Evolutionary conservation across 2,113 vertebrate genomes (phyloP).

Genomic region (Argyrosomus japonicus): DNA sequence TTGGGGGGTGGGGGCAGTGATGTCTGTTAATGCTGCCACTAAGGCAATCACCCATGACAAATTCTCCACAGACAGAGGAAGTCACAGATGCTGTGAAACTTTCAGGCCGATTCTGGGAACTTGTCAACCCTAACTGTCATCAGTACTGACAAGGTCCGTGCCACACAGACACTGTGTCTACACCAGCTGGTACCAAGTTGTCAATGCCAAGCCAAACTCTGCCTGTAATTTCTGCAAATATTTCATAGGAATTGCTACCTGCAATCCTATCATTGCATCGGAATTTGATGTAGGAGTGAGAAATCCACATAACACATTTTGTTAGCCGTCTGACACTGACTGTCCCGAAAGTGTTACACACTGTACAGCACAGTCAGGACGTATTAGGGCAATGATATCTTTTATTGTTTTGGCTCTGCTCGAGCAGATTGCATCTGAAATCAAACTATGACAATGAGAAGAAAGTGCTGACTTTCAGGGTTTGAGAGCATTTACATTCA

Average conservation of each 20-base stretch:
- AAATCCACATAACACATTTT: constrained; percentile 1
- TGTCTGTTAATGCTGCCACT: constrained; percentile 68
- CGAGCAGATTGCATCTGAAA: not conserved
- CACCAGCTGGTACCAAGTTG: constrained; percentile 62
- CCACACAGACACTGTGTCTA: constrained; percentile 43
- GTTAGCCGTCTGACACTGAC: constrained; percentile 13
- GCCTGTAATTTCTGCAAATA: constrained; percentile 19
- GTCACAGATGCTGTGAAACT: constrained; percentile 69
- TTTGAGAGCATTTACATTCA: not conserved
- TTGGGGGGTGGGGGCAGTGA: constrained; percentile 25
- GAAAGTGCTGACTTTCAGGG: not conserved
- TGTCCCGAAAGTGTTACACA: constrained; percentile 1
- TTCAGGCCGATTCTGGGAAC: constrained; percentile 62
- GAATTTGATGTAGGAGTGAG: constrained; percentile 18
- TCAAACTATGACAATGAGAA: not conserved
- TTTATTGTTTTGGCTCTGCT: not conserved
- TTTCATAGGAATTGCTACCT: constrained; percentile 36
- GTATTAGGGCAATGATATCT: constrained; percentile 1
- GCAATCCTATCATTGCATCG: not conserved
- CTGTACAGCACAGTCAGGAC: not conserved
- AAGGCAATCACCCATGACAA: constrained; percentile 67
- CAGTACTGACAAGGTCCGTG: constrained; percentile 56
- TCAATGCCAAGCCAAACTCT: constrained; percentile 40
- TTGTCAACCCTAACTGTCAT: constrained; percentile 67
- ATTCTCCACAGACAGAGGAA: constrained; percentile 52